Percentiles rank a stretch among this genome's conserved stretches.
Conservation (phyloP, 2,888 invertebrate species). For the Drosophila pseudotakahashii region DNA sequence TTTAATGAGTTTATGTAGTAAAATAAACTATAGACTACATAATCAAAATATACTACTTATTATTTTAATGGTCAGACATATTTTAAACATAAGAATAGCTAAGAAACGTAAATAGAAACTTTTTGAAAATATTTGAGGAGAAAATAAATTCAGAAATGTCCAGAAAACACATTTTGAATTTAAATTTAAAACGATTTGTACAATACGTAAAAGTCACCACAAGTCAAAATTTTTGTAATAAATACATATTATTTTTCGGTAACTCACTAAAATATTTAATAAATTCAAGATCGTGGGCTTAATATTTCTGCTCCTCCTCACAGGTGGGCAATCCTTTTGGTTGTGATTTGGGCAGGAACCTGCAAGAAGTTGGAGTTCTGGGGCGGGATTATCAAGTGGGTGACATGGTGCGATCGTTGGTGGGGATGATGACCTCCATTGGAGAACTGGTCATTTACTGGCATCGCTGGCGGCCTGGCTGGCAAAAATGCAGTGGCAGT, state of each 20-base stretch:
- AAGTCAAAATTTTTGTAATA: not conserved
- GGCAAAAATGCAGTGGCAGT: constrained; percentile 63
- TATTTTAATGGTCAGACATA: too few species aligned
- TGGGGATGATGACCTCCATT: constrained; percentile 27
- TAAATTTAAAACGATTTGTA: constrained; percentile 10
- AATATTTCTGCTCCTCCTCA: constrained; percentile 30
- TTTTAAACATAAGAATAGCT: too few species aligned
- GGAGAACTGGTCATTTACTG: constrained; percentile 18
- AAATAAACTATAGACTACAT: too few species aligned
- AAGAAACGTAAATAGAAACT: too few species aligned
- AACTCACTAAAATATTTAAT: not conserved
- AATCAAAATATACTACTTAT: too few species aligned
- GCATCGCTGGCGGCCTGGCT: constrained; percentile 33
- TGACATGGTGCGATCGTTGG: constrained; percentile 57
- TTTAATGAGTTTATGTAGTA: too few species aligned
- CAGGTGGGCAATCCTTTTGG: constrained; percentile 71
- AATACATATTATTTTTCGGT: constrained; percentile 8
- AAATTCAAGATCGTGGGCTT: not conserved
- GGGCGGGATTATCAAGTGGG: constrained; percentile 81
- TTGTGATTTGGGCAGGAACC: constrained; percentile 69
- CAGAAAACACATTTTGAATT: too few species aligned
- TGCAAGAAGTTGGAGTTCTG: constrained; percentile 80
- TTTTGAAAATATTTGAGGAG: too few species aligned
- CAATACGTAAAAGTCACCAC: not conserved
- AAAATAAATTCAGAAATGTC: too few species aligned